Evolutionary conservation across 2,113 vertebrate genomes (phyloP), one percentile per base, ranked within the genome.

Genomic region (Rhinopomastus cyanomelas): DNA sequence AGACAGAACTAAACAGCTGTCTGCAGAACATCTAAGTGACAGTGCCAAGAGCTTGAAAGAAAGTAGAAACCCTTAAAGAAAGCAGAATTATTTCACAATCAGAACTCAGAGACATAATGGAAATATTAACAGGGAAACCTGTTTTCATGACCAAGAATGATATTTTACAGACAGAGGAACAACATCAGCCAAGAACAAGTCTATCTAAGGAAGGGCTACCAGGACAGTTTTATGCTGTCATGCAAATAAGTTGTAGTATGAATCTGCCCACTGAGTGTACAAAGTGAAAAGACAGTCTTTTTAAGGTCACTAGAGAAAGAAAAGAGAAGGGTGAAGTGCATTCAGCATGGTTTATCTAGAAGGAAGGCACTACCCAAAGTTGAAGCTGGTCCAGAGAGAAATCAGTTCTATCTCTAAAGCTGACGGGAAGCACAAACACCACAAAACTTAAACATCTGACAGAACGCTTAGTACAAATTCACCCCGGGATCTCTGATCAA

Each of bases 401-500:
- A 75, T 6, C 16, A 86, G 42, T 0, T 2, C 3, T 71, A 48
- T 39, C 27, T 62, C 44, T 16, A 68, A 83, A 81, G 18, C 8
- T 60, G 8, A 56, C 30, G 17, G 13, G 27, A 75, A 61, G 37
- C 12, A 81, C 17, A 88, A 81, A 37, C 8, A n/a, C 0, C 0
- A 12, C 16, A 34, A 42, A 42, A 48, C 66, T 76, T 26, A 21
- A 72, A 4, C 18, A 61, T 53, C 30, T 76, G 27, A 59, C 3
- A 1, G n/a, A 90, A 65, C 0, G 0, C 9, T 48, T 81, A 60
- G 4, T 36, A 71, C 44, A 51, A 16, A 49, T 34, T 52, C 34
- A 75, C 4, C 5, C 17, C 5, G 0, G 0, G 8, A 60, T 53
- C 51, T 81, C 46, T 53, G n/a, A 79, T 37, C 19, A 64, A 27